Base-by-base conservation (phyloP, 1,140 invertebrate genomes). In the Heliconius nattereri region DNA sequence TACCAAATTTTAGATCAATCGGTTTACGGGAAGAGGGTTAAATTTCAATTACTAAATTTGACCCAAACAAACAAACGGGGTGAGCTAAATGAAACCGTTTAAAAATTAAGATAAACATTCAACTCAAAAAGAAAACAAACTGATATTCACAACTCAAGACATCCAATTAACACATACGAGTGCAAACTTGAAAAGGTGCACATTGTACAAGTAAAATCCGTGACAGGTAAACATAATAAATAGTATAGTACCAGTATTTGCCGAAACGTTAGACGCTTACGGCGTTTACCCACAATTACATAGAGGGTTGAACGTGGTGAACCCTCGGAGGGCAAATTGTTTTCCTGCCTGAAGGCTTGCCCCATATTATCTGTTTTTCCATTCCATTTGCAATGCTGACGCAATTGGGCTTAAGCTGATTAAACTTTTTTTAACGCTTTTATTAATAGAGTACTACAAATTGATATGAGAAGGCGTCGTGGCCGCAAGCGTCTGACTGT, bases 331-430 rank as follows among this genome's bases (percentile, higher is more conserved):
- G 77, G 86, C 80, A 85, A 88, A 90, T 87, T 87, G 85, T 88
- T 90, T 87, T 88, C 84, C 86, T 88, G 83, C 81, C 84, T 81
- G 77, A 89, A 87, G 87, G 87, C 85, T 88, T 89, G 83, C 78
- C 73, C 78, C 81, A 85, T 87, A 88, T 90, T 87, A 87, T 90
- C 85, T 81, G 84, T 84, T 87, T 87, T 89, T 83, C 86, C 86
- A 78, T 85, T 80, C 82, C 83, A 85, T 86, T 88, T 83, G 73
- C 81, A 73, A 75, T 82, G 82, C 82, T 83, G 71, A 86, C 82
- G 82, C 83, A 87, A 84, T 85, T 84, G 84, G 76, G 83, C 78
- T 85, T 85, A 86, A 85, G 86, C 78, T 81, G 78, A 88, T 89
- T 84, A 85, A 77, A 77, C 66, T 81, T 80, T 71, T 81, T 80